A percentile compares a stretch with the other conserved stretches of the same genome.
Evolutionary conservation across 2,797 vertebrate genomes (phyloP).

Genomic region (Nyctibius grandis): DNA sequence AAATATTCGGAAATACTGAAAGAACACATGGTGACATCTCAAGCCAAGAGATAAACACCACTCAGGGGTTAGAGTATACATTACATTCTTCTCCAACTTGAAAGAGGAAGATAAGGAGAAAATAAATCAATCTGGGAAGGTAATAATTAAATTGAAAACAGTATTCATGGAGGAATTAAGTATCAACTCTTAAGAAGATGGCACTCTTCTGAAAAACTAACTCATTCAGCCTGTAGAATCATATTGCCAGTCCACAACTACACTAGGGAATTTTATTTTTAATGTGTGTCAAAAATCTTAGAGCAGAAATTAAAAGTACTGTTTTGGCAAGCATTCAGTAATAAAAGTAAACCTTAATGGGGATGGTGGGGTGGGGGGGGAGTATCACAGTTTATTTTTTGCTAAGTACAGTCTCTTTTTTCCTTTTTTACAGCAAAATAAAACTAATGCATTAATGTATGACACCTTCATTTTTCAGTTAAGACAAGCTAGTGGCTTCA

Average conservation of each 20-base stretch:
- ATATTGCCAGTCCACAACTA: neutral
- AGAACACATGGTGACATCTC: neutral
- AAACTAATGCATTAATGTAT: neutral
- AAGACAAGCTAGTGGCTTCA: neutral
- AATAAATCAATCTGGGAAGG: neutral
- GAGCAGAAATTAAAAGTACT: neutral
- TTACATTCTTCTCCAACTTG: neutral
- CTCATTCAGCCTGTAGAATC: neutral
- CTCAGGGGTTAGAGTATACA: neutral
- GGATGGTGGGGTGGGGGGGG: neutral
- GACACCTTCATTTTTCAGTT: constrained; percentile 8
- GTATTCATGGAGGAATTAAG: neutral
- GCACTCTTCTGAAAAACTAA: neutral
- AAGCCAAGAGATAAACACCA: neutral
- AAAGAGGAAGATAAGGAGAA: neutral
- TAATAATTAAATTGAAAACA: neutral
- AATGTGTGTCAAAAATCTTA: neutral
- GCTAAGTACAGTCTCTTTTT: neutral
- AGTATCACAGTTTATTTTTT: neutral
- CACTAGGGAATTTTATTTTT: neutral
- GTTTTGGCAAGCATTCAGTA: neutral
- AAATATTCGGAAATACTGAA: neutral
- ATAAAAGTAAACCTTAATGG: neutral
- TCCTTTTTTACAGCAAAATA: neutral
- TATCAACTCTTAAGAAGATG: neutral